Evolutionary conservation across 2,888 invertebrate species (phyloP), one percentile per base, ranked within the genome.

Genomic region (Eucera pruinosa): DNA sequence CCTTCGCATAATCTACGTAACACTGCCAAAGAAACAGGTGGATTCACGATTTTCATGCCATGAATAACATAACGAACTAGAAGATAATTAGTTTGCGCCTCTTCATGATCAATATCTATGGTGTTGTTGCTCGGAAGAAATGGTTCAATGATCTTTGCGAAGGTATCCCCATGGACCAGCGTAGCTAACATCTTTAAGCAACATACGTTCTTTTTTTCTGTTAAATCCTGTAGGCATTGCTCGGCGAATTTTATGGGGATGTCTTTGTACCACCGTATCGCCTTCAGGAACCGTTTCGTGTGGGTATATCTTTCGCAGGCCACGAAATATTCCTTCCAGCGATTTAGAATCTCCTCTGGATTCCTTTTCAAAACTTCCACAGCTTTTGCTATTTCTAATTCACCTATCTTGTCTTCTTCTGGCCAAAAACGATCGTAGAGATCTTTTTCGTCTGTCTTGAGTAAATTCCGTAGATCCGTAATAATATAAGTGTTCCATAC

Each of bases 261-360:
- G 2, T 89, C 81, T 18, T 89, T 82, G 66, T 91, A 86, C 91
- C 91, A 91, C 2, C 86, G 85, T 0, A 74, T 45, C 0, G 69
- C 23, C 55, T 57, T 86, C 0, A 91, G 18, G 39, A 90, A 91
- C 2, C 45, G 65, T 27, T 52, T 78, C 15, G 61, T 30, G 3
- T 15, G 5, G 1, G 54, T 43, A 1, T 23, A 18, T 0, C 5
- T 0, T 7, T 54, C 13, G 7, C 81, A 79, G 0, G n/a, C n/a
- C 0, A 41, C 3, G 0, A 84, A 62, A 30, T 87, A 89, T 2
- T 76, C 30, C 7, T 80, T 33, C 85, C 81, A 89, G 11, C 80
- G 54, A 0, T 64, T 27, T 15, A 81, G 11, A 7, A 85, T 39
- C 0, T 4, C 9, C 7, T 70, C 25, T 0, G 70, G 78, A 2